Percentiles rank a stretch among this genome's conserved stretches.
These are phyloP conservation scores for Rotaria macrura DNA, from an alignment of 2,888 invertebrate species.

Conservation along the genomic window DNA sequence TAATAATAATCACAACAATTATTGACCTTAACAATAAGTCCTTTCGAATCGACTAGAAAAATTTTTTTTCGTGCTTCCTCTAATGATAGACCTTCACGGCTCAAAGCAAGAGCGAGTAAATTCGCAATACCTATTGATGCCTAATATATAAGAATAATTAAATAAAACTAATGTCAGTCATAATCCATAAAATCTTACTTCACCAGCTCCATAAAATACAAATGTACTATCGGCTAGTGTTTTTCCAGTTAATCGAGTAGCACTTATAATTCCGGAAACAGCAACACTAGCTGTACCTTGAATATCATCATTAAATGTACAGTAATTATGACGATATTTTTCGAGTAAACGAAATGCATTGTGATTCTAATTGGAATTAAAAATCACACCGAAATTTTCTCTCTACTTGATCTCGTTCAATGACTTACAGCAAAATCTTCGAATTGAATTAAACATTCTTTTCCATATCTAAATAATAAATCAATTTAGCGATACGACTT, in stretches of 20 bases:
- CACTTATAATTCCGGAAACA: slow-evolving; percentile 81
- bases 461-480: slow-evolving; percentile 43
- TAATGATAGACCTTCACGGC: neutral
- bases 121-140: slow-evolving; percentile 62
- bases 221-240: slow-evolving; percentile 71
- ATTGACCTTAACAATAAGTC: slow-evolving; percentile 12
- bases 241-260: slow-evolving; percentile 70
- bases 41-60: slow-evolving; percentile 29
- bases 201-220: slow-evolving; percentile 86
- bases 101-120: slow-evolving; percentile 23
- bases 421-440: slow-evolving; percentile 73
- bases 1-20: too few species aligned
- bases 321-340: slow-evolving; percentile 75
- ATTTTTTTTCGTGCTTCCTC: slow-evolving; percentile 26
- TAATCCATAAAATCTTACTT: neutral
- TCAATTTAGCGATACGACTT: too few species aligned
- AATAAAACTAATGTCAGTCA: too few species aligned
- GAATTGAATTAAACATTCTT: slow-evolving; percentile 62
- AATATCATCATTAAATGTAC: slow-evolving; percentile 97
- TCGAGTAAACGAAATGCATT: slow-evolving; percentile 86
- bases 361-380: slow-evolving; percentile 57
- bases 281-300: slow-evolving; percentile 86
- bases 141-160: slow-evolving; percentile 53
- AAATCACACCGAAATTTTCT: neutral
- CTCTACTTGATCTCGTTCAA: neutral